A percentile compares a stretch with the other conserved stretches of the same genome.
Evolutionary conservation across 2,888 invertebrate species (phyloP).

Genomic region (Odontocolon sp.): DNA sequence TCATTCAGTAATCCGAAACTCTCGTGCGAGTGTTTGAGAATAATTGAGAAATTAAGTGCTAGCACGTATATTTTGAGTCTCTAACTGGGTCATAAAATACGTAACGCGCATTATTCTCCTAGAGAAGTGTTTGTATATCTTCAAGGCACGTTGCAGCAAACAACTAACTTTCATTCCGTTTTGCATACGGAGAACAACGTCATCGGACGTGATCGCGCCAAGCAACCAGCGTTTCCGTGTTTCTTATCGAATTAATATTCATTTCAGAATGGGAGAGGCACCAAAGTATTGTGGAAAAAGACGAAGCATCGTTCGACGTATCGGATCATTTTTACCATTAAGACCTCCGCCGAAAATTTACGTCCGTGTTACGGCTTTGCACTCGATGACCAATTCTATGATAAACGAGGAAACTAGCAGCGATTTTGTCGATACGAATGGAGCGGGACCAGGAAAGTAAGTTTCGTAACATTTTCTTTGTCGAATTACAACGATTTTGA

Average conservation of each 20-base stretch:
- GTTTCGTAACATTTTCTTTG: background rate
- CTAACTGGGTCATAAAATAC: slow-evolving; percentile 19
- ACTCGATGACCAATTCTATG: slow-evolving; percentile 80
- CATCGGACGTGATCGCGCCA: slow-evolving; percentile 12
- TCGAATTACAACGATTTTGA: too few relatives aligned
- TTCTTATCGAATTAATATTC: slow-evolving; percentile 28
- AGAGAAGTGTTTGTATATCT: background rate
- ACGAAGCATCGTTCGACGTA: slow-evolving; percentile 77
- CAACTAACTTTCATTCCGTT: slow-evolving; percentile 31
- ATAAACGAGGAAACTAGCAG: slow-evolving; percentile 75
- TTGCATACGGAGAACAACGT: background rate
- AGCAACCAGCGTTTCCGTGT: background rate
- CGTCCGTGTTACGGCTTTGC: slow-evolving; percentile 78
- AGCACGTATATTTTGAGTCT: background rate
- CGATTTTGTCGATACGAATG: slow-evolving; percentile 69
- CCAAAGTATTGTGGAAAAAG: slow-evolving; percentile 77
- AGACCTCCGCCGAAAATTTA: slow-evolving; percentile 79
- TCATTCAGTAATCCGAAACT: slow-evolving; percentile 65
- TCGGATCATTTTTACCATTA: slow-evolving; percentile 78
- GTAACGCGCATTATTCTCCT: background rate
- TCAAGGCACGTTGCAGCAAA: background rate
- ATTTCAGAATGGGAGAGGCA: slow-evolving; percentile 72
- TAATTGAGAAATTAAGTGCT: slow-evolving; percentile 5
- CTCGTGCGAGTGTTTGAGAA: slow-evolving; percentile 55
- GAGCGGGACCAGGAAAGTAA: slow-evolving; percentile 70